Conservation (phyloP, 2,888 invertebrate genomes). For the Drosophila leonis region DNA sequence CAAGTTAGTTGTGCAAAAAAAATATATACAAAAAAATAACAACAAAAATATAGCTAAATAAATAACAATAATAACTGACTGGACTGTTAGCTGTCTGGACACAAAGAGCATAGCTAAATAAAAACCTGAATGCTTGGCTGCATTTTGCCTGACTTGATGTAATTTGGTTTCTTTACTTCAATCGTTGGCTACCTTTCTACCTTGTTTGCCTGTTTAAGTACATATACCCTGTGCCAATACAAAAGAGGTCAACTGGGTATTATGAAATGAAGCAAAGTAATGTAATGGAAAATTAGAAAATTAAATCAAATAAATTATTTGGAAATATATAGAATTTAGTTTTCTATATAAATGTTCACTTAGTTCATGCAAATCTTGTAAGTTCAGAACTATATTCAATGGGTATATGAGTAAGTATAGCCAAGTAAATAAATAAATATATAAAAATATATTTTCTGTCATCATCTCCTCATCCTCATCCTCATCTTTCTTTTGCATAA, state of each 20-base stretch:
- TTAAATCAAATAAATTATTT: not conserved
- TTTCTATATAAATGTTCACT: not conserved
- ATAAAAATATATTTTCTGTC: not conserved
- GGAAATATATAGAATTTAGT: not conserved
- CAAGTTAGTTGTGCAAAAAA: slow-evolving; percentile 60
- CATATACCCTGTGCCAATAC: slow-evolving; percentile 15
- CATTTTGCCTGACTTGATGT: slow-evolving; percentile 77
- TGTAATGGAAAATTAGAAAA: not conserved
- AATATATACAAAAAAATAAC: not conserved
- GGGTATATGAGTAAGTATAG: not conserved
- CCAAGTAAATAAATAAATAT: not conserved
- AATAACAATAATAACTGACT: slow-evolving; percentile 35
- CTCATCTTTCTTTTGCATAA: not conserved
- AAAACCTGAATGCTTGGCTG: slow-evolving; percentile 68
- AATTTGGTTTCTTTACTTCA: slow-evolving; percentile 64
- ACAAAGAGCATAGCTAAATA: slow-evolving; percentile 68
- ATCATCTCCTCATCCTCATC: not conserved
- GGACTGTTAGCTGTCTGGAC: slow-evolving; percentile 63
- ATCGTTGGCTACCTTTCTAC: slow-evolving; percentile 30
- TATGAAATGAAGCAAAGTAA: not conserved
- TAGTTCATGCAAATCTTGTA: not conserved
- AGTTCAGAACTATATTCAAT: not conserved
- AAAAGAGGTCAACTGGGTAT: slow-evolving; percentile 1
- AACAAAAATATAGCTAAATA: slow-evolving; percentile 9
- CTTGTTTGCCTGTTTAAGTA: slow-evolving; percentile 33